Base-by-base conservation (phyloP, 2,888 invertebrate genomes). In the Saturnia japonica region DNA sequence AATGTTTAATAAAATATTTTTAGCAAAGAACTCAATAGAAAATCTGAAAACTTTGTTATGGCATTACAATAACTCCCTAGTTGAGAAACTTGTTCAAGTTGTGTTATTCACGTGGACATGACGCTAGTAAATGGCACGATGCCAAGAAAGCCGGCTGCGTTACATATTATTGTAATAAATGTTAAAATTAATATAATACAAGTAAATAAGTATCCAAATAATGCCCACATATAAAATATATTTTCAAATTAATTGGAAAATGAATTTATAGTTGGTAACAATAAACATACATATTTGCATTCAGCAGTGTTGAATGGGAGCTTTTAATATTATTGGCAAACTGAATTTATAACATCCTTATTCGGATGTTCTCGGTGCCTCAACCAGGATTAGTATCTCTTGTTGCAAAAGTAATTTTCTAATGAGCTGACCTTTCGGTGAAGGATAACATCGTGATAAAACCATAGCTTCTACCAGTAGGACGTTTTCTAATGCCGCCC, bases 141-240 rank as follows among this genome's bases (percentile, higher is more conserved):
- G 82, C 81, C 81, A 82, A 76, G 81, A 81, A 82, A 67, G 70
- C 72, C 77, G 79, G 76, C 67, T 75, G 22, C 70, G 42, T 72
- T 14, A 70, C 68, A 67, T 67, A 64, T 45, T 69, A 47, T 64
- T 22, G 66, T 28, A 28, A 60, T 28, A 12, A 12, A 60, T n/a
- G 22, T 54, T 47, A 54, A 54, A 51, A 9, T 9, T 3, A 57
- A 57, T 12, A 25, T 28, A 28, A 14, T 60, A 2, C 6, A 60
- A 14, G 28, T 60, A 28, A 51, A 51, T 51, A n/a, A 45, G 14
- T 9, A 12, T 43, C 11, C 9, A 43, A 43, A 43, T 43, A 43
- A 9, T 43, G 9, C 11, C 9, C 11, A 43, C 9, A 43, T 43
- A 43, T 9, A 43, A 12, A 43, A 43, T 43, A 43, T 43, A 43